Evolutionary conservation across 2,113 vertebrate species (phyloP).

Genomic region (Notiomystis cincta): DNA sequence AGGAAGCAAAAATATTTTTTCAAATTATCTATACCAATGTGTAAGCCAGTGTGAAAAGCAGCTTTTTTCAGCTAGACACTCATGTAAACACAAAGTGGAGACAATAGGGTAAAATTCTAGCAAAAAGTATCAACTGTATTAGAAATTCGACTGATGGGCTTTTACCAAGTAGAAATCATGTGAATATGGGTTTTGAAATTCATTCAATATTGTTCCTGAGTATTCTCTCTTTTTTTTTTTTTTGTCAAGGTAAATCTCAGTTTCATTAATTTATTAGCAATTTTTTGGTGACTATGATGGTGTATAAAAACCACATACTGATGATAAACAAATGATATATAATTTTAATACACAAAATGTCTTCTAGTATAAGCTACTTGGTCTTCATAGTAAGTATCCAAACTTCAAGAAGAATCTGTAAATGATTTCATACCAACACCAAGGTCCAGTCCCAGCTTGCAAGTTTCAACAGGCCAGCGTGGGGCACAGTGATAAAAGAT

Average conservation of each 20-base stretch:
- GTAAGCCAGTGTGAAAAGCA: background rate
- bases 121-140: background rate
- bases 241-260: background rate
- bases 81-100: background rate
- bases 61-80: background rate
- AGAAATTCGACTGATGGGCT: background rate
- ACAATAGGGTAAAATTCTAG: background rate
- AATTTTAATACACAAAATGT: accelerated
- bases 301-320: background rate
- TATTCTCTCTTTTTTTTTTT: background rate
- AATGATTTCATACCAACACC: background rate
- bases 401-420: background rate
- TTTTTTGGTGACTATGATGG: background rate
- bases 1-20: background rate
- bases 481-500: background rate
- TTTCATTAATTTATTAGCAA: background rate
- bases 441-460: background rate
- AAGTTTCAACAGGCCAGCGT: background rate
- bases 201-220: background rate
- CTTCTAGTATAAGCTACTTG: background rate
- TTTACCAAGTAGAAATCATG: background rate
- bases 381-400: background rate
- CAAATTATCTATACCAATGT: background rate
- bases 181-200: background rate
- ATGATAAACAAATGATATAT: background rate